Conservation (phyloP, 1,140 invertebrate genomes). For the Holcopasites calliopsidis region DNA sequence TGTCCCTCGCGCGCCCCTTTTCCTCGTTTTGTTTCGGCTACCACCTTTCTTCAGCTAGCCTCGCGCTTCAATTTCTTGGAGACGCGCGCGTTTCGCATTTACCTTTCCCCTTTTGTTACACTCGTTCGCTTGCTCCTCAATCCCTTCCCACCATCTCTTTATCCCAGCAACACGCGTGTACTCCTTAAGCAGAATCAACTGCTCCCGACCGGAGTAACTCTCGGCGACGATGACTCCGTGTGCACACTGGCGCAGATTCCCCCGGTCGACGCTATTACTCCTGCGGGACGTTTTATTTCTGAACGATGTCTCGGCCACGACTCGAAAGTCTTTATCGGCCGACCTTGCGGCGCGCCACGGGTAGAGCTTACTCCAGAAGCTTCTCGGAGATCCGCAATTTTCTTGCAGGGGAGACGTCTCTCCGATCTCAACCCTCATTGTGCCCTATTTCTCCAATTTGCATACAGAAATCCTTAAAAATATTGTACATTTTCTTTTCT, state of each 20-base stretch:
- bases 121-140: background rate
- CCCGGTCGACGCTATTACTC: constrained; percentile 51
- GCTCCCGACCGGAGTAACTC: constrained; percentile 11
- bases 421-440: no score
- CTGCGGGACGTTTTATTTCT: constrained; percentile 63
- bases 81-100: background rate
- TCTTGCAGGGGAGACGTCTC: no score
- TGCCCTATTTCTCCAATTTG: no score
- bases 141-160: background rate
- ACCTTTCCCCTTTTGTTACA: no score
- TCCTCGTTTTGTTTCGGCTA: background rate
- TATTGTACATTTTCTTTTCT: no score
- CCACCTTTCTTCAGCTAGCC: background rate
- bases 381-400: no score
- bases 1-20: no score
- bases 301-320: constrained; percentile 65
- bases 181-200: background rate
- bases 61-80: constrained; percentile 3
- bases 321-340: constrained; percentile 56
- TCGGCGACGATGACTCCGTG: constrained; percentile 25
- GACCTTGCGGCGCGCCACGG: constrained; percentile 13
- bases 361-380: background rate
- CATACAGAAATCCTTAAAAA: no score
- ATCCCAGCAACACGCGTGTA: background rate
- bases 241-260: constrained; percentile 44